Evolutionary conservation across 2,797 vertebrate species (phyloP), one percentile per base, ranked within the genome.

Genomic region (Brotula barbata): DNA sequence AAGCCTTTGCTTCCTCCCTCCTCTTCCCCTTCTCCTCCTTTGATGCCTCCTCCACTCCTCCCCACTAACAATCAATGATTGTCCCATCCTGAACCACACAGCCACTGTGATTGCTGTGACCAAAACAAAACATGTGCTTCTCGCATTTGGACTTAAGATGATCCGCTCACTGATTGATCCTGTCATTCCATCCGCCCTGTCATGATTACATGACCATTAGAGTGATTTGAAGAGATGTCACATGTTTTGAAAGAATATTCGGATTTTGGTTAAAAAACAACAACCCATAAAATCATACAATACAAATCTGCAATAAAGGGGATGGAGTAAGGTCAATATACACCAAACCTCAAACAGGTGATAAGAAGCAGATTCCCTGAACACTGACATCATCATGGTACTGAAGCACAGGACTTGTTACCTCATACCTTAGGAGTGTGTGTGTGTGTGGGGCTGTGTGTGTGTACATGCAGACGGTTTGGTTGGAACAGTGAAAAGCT

Each of bases 31-130:
- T 43, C 7, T 53, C 55, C 41, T 45, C 36, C 63, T 80, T 82
- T 79, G 75, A 83, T 61, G 31, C 59, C 42, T 43, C 74, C 46
- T 48, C 49, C 31, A 33, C 45, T 63, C 61, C 46, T 40, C 49
- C 43, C 31, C 37, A 33, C 63, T 17, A 75, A 84, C 77, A 83
- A 68, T 75, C 75, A 78, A 72, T 58, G 70, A 77, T 71, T 77
- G 68, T 79, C 69, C 68, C 64, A 54, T 75, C 58, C 49, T 67
- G 28, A 6, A 50, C 63, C 77, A 68, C 75, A 76, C 6, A 63
- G 28, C 28, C 25, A 68, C 75, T 81, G 67, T 76, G 63, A 81
- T 81, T 81, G 81, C 61, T n/a, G 31, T 45, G 23, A 47, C 50
- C 22, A 20, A 39, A 51, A 4, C 4, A 28, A 28, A 28, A 28